Conservation (phyloP, 1,140 invertebrate genomes). For the Procambarus virginalis region DNA sequence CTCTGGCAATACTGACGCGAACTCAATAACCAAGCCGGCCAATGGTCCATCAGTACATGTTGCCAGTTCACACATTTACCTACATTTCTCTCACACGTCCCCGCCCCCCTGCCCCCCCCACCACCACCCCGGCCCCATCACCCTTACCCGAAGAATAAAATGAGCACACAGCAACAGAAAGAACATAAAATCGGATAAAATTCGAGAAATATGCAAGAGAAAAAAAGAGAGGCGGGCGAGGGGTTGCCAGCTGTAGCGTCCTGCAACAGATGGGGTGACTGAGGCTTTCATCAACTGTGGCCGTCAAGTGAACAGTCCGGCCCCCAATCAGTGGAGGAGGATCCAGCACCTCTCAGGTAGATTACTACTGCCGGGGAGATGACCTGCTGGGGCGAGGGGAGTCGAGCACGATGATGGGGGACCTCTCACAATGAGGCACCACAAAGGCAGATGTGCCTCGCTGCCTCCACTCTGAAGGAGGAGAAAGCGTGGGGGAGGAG, state of each 20-base stretch:
- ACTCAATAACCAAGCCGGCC: slow-evolving; percentile 40
- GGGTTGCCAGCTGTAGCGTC: background rate
- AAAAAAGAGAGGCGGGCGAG: background rate
- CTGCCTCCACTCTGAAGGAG: no score
- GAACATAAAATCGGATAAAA: no score
- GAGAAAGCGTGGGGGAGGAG: no score
- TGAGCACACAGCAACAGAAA: background rate
- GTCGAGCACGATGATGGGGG: background rate
- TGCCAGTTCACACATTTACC: slow-evolving; percentile 13
- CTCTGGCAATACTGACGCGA: slow-evolving; percentile 20
- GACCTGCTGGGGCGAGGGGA: background rate
- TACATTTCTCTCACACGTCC: background rate
- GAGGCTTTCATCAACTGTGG: slow-evolving; percentile 29
- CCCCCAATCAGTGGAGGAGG: slow-evolving; percentile 28
- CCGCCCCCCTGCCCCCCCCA: background rate
- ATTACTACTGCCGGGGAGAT: slow-evolving; percentile 21
- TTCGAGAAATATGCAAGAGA: background rate
- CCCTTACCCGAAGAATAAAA: background rate
- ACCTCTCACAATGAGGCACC: no score
- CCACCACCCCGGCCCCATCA: background rate
- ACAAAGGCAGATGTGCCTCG: no score
- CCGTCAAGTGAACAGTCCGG: slow-evolving; percentile 29
- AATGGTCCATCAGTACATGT: slow-evolving; percentile 21
- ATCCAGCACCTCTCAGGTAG: slow-evolving; percentile 29
- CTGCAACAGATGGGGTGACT: slow-evolving; percentile 36